Evolutionary conservation across 30 jellyfish, hydroid and myxozoan genomes (phyloP).

Genomic region (Aurelia aurita): DNA sequence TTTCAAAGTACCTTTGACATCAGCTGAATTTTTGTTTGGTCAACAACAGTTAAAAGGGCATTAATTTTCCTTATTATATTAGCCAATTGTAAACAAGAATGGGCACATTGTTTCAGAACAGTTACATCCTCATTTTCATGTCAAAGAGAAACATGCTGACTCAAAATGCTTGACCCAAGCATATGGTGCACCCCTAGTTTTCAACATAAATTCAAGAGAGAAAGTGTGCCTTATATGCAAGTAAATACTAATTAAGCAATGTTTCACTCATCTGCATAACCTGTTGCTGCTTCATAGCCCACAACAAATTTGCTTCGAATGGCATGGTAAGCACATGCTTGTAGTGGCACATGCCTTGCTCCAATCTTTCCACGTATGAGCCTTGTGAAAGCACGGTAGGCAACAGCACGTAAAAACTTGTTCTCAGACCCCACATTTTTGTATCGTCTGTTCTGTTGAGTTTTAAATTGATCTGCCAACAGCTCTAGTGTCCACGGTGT

Average conservation of each 20-base stretch:
- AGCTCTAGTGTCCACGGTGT: constrained; percentile 1
- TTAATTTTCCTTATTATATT: too few species aligned
- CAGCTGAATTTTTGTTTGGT: too few species aligned
- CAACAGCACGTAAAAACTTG: constrained; percentile 20
- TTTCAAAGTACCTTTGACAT: too few species aligned
- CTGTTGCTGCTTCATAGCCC: constrained; percentile 3
- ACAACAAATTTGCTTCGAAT: constrained; percentile 15
- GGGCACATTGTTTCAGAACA: too few species aligned
- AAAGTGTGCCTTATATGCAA: neutral
- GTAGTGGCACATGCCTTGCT: constrained; percentile 19
- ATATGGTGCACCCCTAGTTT: too few species aligned
- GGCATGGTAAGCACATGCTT: constrained; percentile 44
- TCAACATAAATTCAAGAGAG: constrained; percentile 14
- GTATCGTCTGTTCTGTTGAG: constrained; percentile 3
- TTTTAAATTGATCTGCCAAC: constrained; percentile 6
- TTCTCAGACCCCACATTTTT: neutral
- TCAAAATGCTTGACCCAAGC: too few species aligned
- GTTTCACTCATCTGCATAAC: constrained; percentile 15
- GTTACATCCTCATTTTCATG: too few species aligned
- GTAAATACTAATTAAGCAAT: neutral
- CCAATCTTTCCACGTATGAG: constrained; percentile 37
- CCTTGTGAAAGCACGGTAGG: constrained; percentile 23
- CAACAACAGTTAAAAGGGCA: too few species aligned
- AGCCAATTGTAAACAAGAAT: too few species aligned
- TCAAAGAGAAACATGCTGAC: too few species aligned